Percentiles rank a stretch among this genome's conserved stretches.
Evolutionary conservation across 2,113 vertebrate species (phyloP).

Genomic region (Lichenostomus cassidix): DNA sequence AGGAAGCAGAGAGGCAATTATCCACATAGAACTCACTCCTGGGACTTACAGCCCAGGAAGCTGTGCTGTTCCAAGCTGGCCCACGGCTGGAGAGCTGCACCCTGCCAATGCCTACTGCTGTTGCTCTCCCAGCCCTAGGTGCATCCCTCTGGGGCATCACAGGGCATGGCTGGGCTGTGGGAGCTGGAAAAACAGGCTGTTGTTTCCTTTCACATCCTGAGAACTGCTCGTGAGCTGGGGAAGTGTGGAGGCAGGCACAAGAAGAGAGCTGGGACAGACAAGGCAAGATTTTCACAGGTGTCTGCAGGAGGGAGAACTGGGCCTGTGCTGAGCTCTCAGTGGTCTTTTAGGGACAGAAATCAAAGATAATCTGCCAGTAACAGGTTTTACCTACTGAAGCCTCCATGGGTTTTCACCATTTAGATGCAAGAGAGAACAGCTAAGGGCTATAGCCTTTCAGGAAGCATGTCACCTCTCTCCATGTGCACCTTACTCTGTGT

Average conservation of each 20-base stretch:
- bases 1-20: background rate
- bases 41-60: background rate
- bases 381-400: background rate
- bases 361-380: background rate
- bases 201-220: background rate
- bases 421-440: background rate
- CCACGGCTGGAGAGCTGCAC: background rate
- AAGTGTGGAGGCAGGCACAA: background rate
- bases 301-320: background rate
- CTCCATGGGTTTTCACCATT: background rate
- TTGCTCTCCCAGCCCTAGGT: background rate
- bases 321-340: background rate
- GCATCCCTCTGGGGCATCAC: background rate
- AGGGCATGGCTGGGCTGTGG: background rate
- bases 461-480: background rate
- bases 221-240: rapidly evolving
- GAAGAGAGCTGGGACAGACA: background rate
- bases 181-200: background rate
- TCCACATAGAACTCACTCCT: background rate
- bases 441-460: background rate
- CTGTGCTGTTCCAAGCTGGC: rapidly evolving
- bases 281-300: background rate
- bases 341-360: background rate
- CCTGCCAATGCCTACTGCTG: background rate
- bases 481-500: rapidly evolving